Base-by-base conservation (phyloP, 1,140 invertebrate genomes). In the Lordiphosa stackelbergi region DNA sequence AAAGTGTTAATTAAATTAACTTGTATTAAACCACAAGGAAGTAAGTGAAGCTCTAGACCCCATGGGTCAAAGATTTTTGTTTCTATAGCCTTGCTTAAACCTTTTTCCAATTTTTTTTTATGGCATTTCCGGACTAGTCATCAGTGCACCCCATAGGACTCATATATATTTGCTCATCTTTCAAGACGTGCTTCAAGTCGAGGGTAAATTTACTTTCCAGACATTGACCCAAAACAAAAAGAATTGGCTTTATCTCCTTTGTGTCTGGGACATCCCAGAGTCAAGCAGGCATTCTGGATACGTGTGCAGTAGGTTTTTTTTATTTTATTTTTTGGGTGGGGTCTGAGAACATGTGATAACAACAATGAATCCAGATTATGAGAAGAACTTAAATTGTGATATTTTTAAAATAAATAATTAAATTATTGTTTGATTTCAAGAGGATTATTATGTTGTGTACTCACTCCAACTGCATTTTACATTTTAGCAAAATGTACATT, bases 1-100 rank as follows among this genome's bases (percentile, higher is more conserved):
- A 48, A 73, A 78, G 65, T 78, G 73, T 73, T 78, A 78, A 78
- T 78, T 60, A 52, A 78, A 78, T 78, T 78, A 73, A 78, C 24
- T 65, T 79, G 65, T 56, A 77, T 73, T 69, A 40, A 52, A 68
- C 53, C 52, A 51, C 54, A 46, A 51, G 74, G 69, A 79, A 78
- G 43, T 69, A 38, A 73, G 6, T 11, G 8, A 11, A 45, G 10
- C 22, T 34, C 2, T 13, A 12, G 4, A 22, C 22, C 5, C 5
- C 22, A 5, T 24, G 22, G 19, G 19, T 19, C 19, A 19, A 19
- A 19, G 19, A 19, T 19, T 19, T 19, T 3, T 24, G 22, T 24
- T 5, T 6, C 22, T 0, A 24, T 5, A 24, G 22, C 22, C 22
- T 6, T 24, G 22, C 2, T 3, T 24, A 24, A 24, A 24, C 5